Base-by-base conservation (phyloP, 2,797 vertebrate species). In the Chaenodraco wilsoni region DNA sequence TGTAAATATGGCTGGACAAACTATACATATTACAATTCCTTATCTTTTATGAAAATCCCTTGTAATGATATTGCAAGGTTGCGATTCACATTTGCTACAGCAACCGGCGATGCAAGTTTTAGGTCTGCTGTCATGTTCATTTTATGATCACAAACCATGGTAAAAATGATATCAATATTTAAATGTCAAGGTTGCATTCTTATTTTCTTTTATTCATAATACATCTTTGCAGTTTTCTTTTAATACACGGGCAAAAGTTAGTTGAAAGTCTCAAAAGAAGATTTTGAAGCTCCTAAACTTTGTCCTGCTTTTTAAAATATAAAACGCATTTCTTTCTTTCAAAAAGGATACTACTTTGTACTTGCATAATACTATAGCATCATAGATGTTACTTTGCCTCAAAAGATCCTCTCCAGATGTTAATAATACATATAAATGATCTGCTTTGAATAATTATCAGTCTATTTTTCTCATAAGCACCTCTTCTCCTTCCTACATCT, bases 241-340 rank as follows among this genome's bases (percentile, higher is more conserved):
- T 31, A 41, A 46, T 33, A 27, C 27, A 27, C 1, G 27, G 27
- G 27, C 27, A 27, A 27, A 27, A n/a, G 23, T 37, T n/a, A 2
- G 15, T 6, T 64, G 6, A 54, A 27, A 1, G 16, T 33, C 40
- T 16, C 3, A n/a, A 50, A 56, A 40, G 37, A 3, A 54, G 12
- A 65, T 13, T 37, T 52, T 9, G 66, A 15, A n/a, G 19, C 31
- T 69, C 27, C 19, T 41, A 44, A 67, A 61, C 2, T 13, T 55
- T 43, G 5, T 9, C 9, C 37, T 23, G 15, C 3, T 19, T 46
- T 44, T 60, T 9, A 33, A 58, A 43, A 40, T 17, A 15, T 15
- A 45, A 48, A 10, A 55, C 4, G 27, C 27, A 5, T 27, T 27
- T 27, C 27, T 41, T n/a, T n/a, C n/a, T n/a, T n/a, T n/a, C n/a